Conservation (phyloP, 2,888 invertebrate species). For the Antitype chi region DNA sequence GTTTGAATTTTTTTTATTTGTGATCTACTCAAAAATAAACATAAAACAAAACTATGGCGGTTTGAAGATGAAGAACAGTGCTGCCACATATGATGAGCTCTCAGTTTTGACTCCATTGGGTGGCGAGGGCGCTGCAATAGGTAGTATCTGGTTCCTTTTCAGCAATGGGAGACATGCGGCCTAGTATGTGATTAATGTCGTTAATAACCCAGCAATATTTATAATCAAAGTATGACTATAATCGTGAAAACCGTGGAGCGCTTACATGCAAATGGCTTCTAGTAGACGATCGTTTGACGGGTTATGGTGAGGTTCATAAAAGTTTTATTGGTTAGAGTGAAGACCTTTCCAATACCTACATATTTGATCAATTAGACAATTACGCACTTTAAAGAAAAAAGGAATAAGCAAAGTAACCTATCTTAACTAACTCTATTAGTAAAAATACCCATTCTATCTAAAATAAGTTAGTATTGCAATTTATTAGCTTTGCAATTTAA, state of each 20-base stretch:
- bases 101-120: background rate
- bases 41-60: too few relatives aligned
- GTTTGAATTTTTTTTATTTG: too few relatives aligned
- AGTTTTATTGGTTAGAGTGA: slow-evolving; percentile 40
- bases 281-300: too few relatives aligned
- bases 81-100: too few relatives aligned
- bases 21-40: too few relatives aligned
- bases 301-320: slow-evolving; percentile 12
- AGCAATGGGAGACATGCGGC: background rate
- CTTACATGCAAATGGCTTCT: too few relatives aligned
- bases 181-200: background rate
- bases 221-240: too few relatives aligned
- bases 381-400: slow-evolving; percentile 7
- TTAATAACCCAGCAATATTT: background rate
- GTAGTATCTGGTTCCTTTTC: background rate
- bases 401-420: background rate
- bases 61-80: too few relatives aligned
- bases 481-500: slow-evolving; percentile 43
- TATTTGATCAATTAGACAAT: slow-evolving; percentile 2
- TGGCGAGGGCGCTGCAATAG: background rate
- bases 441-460: slow-evolving; percentile 2
- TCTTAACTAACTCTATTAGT: background rate
- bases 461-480: slow-evolving; percentile 20
- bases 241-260: too few relatives aligned
- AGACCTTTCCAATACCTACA: slow-evolving; percentile 13